Percentiles rank a stretch among this genome's conserved stretches.
Conservation (phyloP, 2,113 vertebrate species). For the Phalacrocorax carbo region DNA sequence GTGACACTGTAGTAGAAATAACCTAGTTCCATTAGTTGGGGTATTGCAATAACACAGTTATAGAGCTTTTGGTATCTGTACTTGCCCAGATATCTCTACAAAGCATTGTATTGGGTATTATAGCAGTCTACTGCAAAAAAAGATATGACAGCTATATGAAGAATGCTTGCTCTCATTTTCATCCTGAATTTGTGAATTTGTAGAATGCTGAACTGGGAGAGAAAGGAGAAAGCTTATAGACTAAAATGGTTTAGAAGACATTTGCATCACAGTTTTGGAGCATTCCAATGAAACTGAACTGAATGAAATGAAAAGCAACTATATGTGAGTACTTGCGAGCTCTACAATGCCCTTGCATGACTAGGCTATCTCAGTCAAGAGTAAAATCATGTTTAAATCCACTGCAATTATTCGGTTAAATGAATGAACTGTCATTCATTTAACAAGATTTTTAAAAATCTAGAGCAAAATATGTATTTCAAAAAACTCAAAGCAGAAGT, state of each 20-base stretch:
- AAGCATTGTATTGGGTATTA: not conserved
- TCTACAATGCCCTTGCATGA: not conserved
- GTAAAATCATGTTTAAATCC: not conserved
- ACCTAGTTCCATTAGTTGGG: not conserved
- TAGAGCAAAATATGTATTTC: not conserved
- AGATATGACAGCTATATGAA: not conserved
- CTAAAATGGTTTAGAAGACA: not conserved
- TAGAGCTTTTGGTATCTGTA: not conserved
- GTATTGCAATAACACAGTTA: not conserved
- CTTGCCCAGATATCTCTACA: not conserved
- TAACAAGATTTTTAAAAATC: not conserved
- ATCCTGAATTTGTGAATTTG: not conserved
- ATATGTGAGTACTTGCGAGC: not conserved
- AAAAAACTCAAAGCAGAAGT: not conserved
- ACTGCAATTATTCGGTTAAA: not conserved
- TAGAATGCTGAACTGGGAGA: not conserved
- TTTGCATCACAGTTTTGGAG: not conserved
- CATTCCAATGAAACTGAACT: not conserved
- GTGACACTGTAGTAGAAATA: not conserved
- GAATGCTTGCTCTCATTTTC: not conserved
- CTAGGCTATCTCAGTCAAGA: not conserved
- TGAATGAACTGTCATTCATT: not conserved
- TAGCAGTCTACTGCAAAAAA: not conserved
- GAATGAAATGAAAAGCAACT: not conserved
- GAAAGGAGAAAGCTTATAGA: not conserved